Evolutionary conservation across 2,888 invertebrate species (phyloP).

Genomic region (Dynastes tityus): DNA sequence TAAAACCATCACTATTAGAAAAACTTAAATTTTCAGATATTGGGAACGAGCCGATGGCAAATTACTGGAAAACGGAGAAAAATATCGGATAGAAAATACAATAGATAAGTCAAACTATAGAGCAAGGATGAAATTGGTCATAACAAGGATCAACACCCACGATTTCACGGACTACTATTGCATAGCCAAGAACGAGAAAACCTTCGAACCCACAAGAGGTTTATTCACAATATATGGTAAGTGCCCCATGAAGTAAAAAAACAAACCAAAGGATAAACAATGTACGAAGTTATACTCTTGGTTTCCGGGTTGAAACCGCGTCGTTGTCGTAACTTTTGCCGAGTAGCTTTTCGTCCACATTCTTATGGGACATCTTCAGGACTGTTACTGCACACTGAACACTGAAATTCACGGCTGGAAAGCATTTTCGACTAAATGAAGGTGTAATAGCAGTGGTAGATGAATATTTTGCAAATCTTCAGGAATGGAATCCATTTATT

Average conservation of each 20-base stretch:
- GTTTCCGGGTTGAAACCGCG: too few relatives aligned
- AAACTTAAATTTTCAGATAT: constrained; percentile 71
- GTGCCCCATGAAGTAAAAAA: background rate
- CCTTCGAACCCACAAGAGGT: constrained; percentile 80
- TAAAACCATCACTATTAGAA: background rate
- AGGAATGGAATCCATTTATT: too few relatives aligned
- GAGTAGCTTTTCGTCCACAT: too few relatives aligned
- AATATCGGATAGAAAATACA: constrained; percentile 76
- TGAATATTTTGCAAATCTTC: too few relatives aligned
- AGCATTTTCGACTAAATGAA: too few relatives aligned
- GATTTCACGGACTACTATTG: constrained; percentile 89
- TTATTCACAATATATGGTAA: constrained; percentile 79
- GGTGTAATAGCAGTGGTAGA: too few relatives aligned
- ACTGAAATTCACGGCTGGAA: too few relatives aligned
- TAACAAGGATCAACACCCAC: constrained; percentile 77
- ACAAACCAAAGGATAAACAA: too few relatives aligned
- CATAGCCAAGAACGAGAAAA: constrained; percentile 87
- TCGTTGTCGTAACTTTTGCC: too few relatives aligned
- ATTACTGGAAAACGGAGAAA: constrained; percentile 79
- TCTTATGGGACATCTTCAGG: too few relatives aligned
- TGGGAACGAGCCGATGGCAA: constrained; percentile 88
- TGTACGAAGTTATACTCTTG: too few relatives aligned
- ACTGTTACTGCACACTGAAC: too few relatives aligned
- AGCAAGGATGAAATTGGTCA: constrained; percentile 85
- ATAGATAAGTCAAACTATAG: constrained; percentile 75